Conservation (phyloP, 2,113 vertebrate genomes). For the Ameiurus melas region DNA sequence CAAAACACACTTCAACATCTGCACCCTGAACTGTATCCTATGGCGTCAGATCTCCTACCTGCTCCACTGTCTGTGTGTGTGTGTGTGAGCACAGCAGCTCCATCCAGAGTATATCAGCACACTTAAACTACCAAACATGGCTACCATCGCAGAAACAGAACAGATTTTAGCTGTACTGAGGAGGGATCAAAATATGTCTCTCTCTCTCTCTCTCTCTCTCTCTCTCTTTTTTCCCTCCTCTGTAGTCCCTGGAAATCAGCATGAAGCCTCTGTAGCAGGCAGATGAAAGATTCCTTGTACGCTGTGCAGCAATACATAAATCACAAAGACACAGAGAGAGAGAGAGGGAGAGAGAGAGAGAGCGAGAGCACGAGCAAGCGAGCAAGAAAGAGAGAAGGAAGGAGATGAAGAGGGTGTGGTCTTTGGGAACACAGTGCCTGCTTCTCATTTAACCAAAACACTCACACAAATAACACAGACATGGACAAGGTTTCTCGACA, state of each 20-base stretch:
- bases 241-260: constrained; percentile 45
- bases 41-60: neutral
- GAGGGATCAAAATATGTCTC: constrained; percentile 22
- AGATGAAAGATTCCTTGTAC: constrained; percentile 60
- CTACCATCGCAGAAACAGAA: constrained; percentile 9
- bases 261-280: constrained; percentile 52
- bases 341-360: neutral
- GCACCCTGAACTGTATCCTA: neutral
- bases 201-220: neutral
- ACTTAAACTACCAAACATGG: constrained; percentile 5
- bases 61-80: neutral
- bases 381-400: neutral
- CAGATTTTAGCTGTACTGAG: neutral
- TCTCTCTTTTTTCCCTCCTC: neutral
- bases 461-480: neutral
- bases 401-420: constrained; percentile 17
- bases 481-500: neutral
- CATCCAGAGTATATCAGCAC: constrained; percentile 6
- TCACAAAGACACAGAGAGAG: constrained; percentile 32
- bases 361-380: neutral
- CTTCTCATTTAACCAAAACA: constrained; percentile 44
- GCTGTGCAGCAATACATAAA: constrained; percentile 53
- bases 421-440: constrained; percentile 12
- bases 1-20: neutral
- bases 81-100: constrained; percentile 22